phyloP scores from a whole-genome alignment of 2,797 vertebrate genomes.

The Microtus obscurus region DNA sequence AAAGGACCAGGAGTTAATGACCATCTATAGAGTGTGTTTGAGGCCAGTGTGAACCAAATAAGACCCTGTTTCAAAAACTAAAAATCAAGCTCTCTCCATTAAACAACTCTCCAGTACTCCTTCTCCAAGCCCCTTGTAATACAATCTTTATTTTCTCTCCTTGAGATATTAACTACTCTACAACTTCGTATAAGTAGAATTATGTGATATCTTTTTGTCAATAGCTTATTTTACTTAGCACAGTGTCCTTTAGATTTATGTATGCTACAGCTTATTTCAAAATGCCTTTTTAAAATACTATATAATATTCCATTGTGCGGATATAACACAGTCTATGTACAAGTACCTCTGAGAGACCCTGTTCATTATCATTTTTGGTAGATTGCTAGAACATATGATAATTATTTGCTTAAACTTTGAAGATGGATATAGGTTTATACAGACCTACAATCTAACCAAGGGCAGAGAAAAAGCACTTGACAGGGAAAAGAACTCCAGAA shows the following conservation, averaged over 20 bases:
- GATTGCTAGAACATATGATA: not conserved
- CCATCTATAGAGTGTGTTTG: not conserved
- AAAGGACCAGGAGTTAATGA: not conserved
- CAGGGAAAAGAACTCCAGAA: not conserved
- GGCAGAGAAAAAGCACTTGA: not conserved
- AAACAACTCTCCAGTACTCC: not conserved
- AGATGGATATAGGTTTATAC: not conserved
- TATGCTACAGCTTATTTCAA: not conserved
- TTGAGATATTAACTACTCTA: not conserved
- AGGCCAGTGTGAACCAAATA: not conserved
- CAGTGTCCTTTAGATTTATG: not conserved
- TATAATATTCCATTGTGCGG: not conserved
- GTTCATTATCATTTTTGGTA: not conserved
- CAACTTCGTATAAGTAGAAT: not conserved
- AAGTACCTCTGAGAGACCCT: not conserved
- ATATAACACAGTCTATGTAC: not conserved
- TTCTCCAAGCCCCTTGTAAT: not conserved
- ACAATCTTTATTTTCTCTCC: not conserved
- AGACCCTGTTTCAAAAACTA: not conserved
- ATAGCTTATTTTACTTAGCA: not conserved
- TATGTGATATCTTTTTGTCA: not conserved
- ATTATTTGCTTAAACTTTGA: not conserved
- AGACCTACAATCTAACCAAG: constrained; percentile 9
- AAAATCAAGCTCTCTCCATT: not conserved
- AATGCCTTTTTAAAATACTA: not conserved